Evolutionary conservation across 53 echinoderm and acorn worm genomes (phyloP).

Genomic region (Echinarachnius parma): DNA sequence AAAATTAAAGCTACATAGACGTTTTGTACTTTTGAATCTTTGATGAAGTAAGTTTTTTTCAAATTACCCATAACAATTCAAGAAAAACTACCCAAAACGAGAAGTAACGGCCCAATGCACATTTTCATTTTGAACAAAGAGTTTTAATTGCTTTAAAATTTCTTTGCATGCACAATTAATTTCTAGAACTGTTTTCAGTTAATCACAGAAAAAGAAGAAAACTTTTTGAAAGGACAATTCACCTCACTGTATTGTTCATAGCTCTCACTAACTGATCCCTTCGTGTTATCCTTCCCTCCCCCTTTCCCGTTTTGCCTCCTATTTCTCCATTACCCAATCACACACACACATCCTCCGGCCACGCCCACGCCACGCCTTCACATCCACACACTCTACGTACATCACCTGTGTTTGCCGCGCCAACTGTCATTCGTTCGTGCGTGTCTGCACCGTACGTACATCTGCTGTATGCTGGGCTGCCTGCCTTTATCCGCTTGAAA

Average conservation of each 20-base stretch:
- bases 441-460: not conserved
- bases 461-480: slow-evolving; percentile 23
- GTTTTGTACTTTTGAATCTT: no score
- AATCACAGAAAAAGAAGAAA: slow-evolving; percentile 13
- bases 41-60: no score
- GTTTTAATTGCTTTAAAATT: no score
- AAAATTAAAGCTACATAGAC: no score
- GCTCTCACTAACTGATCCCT: slow-evolving; percentile 48
- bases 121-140: no score
- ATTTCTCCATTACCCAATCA: slow-evolving; percentile 56
- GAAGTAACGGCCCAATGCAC: no score
- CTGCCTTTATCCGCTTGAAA: slow-evolving; percentile 27
- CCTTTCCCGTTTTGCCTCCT: slow-evolving; percentile 42
- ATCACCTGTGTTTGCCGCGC: slow-evolving; percentile 45
- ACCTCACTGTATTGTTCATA: slow-evolving; percentile 40
- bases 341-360: slow-evolving; percentile 41
- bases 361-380: slow-evolving; percentile 47
- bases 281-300: slow-evolving; percentile 45
- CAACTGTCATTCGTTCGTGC: slow-evolving; percentile 8
- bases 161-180: no score
- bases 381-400: slow-evolving; percentile 20
- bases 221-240: not conserved
- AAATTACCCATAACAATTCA: no score
- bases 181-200: no score
- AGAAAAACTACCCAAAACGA: no score